These are phyloP conservation scores for Diarsia dahlii DNA, from an alignment of 2,888 invertebrate genomes.

Conservation along the genomic window DNA sequence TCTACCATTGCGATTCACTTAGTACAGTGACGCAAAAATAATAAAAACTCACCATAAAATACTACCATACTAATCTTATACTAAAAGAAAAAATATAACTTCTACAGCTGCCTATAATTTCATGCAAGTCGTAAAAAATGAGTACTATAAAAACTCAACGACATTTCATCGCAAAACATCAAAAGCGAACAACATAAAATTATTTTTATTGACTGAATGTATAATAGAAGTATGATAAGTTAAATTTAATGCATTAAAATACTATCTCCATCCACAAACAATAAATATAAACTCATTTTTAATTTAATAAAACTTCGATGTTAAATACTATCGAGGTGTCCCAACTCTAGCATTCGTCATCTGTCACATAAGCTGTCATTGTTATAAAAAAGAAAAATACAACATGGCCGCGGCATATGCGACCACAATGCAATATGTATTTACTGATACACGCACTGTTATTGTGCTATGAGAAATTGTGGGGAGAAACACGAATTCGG, in stretches of 20 bases:
- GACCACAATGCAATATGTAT: slow-evolving; percentile 66
- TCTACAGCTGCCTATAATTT: slow-evolving; percentile 52
- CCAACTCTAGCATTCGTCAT: slow-evolving; percentile 54
- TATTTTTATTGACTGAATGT: slow-evolving; percentile 26
- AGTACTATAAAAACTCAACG: slow-evolving; percentile 30
- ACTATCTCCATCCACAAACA: slow-evolving; percentile 4
- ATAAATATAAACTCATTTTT: neutral
- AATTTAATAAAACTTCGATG: slow-evolving; percentile 46
- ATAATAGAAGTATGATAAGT: slow-evolving; percentile 14
- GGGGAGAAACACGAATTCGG: slow-evolving; percentile 43
- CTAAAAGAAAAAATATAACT: slow-evolving; percentile 16
- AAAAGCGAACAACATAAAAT: slow-evolving; percentile 39
- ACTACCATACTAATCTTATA: slow-evolving; percentile 13
- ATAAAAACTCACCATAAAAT: slow-evolving; percentile 24
- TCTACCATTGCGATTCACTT: slow-evolving; percentile 14
- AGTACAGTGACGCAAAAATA: neutral
- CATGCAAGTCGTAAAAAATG: slow-evolving; percentile 39
- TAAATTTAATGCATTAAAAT: slow-evolving; percentile 24
- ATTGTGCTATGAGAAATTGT: slow-evolving; percentile 30
- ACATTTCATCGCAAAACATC: slow-evolving; percentile 49
- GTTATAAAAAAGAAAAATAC: slow-evolving; percentile 58
- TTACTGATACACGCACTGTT: slow-evolving; percentile 59
- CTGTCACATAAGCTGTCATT: slow-evolving; percentile 66
- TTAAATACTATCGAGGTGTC: slow-evolving; percentile 16
- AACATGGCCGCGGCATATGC: slow-evolving; percentile 66